These are phyloP conservation scores for Hydraecia micacea DNA, from an alignment of 2,888 invertebrate genomes.

Conservation along the genomic window DNA sequence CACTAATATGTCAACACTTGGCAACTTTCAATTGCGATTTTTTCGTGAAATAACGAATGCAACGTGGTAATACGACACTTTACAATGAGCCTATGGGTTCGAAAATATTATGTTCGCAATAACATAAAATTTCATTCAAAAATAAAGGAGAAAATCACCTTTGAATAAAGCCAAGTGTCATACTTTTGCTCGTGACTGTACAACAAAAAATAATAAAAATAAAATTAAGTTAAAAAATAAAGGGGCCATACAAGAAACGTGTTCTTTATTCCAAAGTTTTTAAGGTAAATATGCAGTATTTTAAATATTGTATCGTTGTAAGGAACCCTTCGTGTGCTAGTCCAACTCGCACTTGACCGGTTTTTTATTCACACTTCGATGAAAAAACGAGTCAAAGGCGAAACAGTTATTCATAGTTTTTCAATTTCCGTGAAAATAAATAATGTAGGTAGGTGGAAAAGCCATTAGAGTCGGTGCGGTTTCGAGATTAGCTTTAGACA, in stretches of 20 bases:
- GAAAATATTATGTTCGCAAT: too few relatives aligned
- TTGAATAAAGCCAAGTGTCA: too few relatives aligned
- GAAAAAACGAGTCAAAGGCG: constrained; percentile 26
- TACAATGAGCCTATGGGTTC: too few relatives aligned
- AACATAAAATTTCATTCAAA: too few relatives aligned
- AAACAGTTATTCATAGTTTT: constrained; percentile 47
- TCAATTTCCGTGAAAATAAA: constrained; percentile 58
- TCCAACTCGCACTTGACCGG: neutral
- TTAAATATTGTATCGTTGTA: neutral
- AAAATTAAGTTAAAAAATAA: neutral
- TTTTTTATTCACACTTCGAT: constrained; percentile 21
- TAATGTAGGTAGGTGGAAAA: constrained; percentile 10
- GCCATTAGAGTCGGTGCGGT: constrained; percentile 18
- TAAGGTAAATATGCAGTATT: neutral
- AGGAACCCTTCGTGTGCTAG: neutral
- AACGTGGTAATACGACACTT: too few relatives aligned
- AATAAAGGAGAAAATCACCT: too few relatives aligned
- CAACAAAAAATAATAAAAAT: neutral
- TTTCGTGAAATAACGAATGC: too few relatives aligned
- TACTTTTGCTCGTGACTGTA: too few relatives aligned
- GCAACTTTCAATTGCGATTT: too few relatives aligned
- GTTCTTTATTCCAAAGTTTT: too few relatives aligned
- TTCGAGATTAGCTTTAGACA: constrained; percentile 1
- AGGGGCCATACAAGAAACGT: too few relatives aligned
- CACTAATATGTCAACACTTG: too few relatives aligned